Percentiles rank a stretch among this genome's conserved stretches.
These are phyloP conservation scores for Diadromus collaris DNA, from an alignment of 2,888 invertebrate species.

Conservation along the genomic window DNA sequence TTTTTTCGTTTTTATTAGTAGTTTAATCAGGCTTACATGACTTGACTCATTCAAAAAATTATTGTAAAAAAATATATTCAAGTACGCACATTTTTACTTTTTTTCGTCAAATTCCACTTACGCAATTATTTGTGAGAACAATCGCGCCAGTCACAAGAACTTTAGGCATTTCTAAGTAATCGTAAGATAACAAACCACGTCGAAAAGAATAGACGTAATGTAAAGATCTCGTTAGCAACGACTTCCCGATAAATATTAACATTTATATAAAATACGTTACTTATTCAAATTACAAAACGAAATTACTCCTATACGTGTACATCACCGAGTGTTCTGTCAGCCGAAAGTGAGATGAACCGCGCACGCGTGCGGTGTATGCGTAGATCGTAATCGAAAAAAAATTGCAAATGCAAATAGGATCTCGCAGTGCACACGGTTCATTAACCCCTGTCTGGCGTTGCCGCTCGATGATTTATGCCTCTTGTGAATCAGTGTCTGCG, in stretches of 20 bases:
- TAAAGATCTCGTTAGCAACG: slow-evolving; percentile 10
- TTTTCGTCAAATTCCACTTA: background rate
- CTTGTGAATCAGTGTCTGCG: slow-evolving; percentile 57
- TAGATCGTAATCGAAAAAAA: slow-evolving; percentile 33
- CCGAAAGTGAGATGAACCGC: slow-evolving; percentile 2
- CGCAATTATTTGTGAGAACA: background rate
- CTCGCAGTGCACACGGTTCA: slow-evolving; percentile 46
- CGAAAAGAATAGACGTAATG: background rate
- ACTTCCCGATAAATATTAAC: background rate
- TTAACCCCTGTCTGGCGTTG: slow-evolving; percentile 53
- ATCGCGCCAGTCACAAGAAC: background rate
- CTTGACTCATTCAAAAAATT: too few relatives aligned
- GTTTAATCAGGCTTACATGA: too few relatives aligned
- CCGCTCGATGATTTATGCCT: slow-evolving; percentile 57
- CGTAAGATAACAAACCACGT: background rate
- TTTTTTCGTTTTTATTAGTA: too few relatives aligned
- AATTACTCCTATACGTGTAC: background rate
- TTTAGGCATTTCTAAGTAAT: background rate
- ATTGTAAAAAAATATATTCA: too few relatives aligned
- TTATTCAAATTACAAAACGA: background rate
- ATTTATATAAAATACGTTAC: background rate
- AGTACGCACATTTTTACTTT: too few relatives aligned
- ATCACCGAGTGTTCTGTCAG: slow-evolving; percentile 2
- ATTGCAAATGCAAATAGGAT: slow-evolving; percentile 40
- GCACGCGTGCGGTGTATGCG: background rate